Evolutionary conservation across 2,888 invertebrate genomes (phyloP).

Genomic region (Aporophyla lueneburgensis): DNA sequence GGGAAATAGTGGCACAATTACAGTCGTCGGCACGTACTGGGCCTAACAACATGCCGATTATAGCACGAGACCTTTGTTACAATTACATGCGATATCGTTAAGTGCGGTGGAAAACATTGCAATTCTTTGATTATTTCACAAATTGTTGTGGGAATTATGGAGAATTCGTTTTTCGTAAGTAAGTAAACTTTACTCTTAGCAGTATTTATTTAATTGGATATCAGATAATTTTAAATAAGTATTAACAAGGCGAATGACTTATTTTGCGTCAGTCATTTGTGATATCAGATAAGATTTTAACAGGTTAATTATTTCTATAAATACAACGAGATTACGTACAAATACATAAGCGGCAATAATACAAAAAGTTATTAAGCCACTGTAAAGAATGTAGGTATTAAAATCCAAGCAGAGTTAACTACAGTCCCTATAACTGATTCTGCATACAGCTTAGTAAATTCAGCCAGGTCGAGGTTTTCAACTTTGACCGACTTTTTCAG

Average conservation of each 20-base stretch:
- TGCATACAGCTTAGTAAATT: slow-evolving; percentile 35
- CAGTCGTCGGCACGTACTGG: slow-evolving; percentile 61
- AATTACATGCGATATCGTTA: slow-evolving; percentile 58
- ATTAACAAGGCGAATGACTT: slow-evolving; percentile 4
- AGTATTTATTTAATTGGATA: slow-evolving; percentile 13
- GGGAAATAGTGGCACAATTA: slow-evolving; percentile 66
- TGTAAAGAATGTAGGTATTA: background rate
- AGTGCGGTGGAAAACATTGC: slow-evolving; percentile 27
- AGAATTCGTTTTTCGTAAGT: background rate
- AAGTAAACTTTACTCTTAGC: background rate
- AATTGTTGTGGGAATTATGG: slow-evolving; percentile 19
- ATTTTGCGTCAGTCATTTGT: background rate
- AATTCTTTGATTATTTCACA: slow-evolving; percentile 28
- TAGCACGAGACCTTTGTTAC: slow-evolving; percentile 55
- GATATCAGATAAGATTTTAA: slow-evolving; percentile 7
- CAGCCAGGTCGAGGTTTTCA: slow-evolving; percentile 43
- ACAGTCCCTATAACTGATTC: slow-evolving; percentile 27
- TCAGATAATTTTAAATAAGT: slow-evolving; percentile 10
- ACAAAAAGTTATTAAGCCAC: background rate
- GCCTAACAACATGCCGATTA: slow-evolving; percentile 61
- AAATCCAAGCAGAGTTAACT: slow-evolving; percentile 6
- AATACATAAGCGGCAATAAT: background rate
- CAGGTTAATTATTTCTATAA: slow-evolving; percentile 24
- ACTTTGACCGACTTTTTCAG: slow-evolving; percentile 49
- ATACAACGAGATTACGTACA: slow-evolving; percentile 2